phyloP scores from a whole-genome alignment of 1,140 invertebrate genomes.

The Palaemon carinicauda region DNA sequence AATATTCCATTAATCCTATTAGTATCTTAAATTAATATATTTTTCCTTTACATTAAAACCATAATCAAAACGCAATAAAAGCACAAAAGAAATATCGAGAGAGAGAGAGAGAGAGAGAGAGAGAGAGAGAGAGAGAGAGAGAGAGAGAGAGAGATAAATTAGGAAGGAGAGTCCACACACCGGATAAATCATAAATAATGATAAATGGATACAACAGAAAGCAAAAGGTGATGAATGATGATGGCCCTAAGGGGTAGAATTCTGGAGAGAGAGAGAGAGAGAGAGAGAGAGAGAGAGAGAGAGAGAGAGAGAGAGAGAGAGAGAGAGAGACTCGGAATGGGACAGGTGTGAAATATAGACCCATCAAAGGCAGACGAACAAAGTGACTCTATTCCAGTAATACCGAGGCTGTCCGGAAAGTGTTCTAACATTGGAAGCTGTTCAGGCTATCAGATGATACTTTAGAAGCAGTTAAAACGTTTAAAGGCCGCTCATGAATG shows the following conservation, averaged over 20 bases:
- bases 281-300: not conserved
- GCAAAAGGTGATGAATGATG: not conserved
- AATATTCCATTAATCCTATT: too few species aligned
- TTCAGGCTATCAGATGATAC: too few species aligned
- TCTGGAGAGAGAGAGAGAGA: not conserved
- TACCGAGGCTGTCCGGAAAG: too few species aligned
- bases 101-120: not conserved
- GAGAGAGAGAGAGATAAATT: not conserved
- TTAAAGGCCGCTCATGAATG: too few species aligned
- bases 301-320: not conserved
- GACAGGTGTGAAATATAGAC: too few species aligned
- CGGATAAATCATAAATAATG: not conserved
- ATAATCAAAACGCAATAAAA: too few species aligned
- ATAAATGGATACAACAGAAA: not conserved
- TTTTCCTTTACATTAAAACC: too few species aligned
- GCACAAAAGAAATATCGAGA: too few species aligned
- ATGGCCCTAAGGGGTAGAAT: not conserved
- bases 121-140: not conserved
- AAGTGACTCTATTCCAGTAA: too few species aligned
- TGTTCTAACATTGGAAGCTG: too few species aligned
- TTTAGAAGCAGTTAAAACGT: too few species aligned
- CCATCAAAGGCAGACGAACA: not conserved
- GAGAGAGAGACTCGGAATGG: not conserved
- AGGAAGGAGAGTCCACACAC: slow-evolving; percentile 1
- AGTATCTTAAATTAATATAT: too few species aligned